phyloP scores from a whole-genome alignment of 2,797 vertebrate species.

The Alauda arvensis region DNA sequence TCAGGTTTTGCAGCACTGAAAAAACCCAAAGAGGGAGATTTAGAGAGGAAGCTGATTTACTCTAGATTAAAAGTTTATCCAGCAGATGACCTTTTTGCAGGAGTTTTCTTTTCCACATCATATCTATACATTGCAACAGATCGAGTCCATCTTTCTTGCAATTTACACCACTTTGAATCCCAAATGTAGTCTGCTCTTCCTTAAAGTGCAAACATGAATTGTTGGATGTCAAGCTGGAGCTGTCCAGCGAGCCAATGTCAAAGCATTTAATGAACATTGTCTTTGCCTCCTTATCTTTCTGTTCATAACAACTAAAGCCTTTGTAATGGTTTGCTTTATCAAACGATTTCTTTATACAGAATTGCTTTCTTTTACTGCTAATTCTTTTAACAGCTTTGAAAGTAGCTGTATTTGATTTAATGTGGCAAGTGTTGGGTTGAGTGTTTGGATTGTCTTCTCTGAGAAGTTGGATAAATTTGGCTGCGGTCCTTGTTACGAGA shows the following conservation, averaged over 20 bases:
- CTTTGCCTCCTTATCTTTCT: not conserved
- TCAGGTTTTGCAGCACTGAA: not conserved
- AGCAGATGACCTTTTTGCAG: not conserved
- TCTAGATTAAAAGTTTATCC: not conserved
- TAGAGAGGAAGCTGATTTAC: not conserved
- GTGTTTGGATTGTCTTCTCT: not conserved
- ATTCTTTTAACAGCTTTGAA: not conserved
- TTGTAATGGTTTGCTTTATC: not conserved
- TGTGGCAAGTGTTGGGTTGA: not conserved
- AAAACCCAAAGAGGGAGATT: not conserved
- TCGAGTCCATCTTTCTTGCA: not conserved
- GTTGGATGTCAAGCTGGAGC: slow-evolving; percentile 10
- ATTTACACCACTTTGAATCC: not conserved
- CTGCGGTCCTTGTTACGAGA: not conserved
- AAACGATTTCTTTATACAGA: not conserved
- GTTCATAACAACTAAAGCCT: not conserved
- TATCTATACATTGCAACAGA: not conserved
- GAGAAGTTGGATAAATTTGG: not conserved
- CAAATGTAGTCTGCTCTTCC: not conserved
- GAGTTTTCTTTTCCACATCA: not conserved
- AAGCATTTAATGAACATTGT: not conserved
- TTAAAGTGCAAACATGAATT: not conserved
- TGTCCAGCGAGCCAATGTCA: not conserved
- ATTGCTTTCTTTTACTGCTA: not conserved
- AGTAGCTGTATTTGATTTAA: not conserved